Percentiles rank a stretch among this genome's conserved stretches.
These are phyloP conservation scores for Macroglossus sobrinus DNA, from an alignment of 2,113 vertebrate genomes.

Conservation along the genomic window DNA sequence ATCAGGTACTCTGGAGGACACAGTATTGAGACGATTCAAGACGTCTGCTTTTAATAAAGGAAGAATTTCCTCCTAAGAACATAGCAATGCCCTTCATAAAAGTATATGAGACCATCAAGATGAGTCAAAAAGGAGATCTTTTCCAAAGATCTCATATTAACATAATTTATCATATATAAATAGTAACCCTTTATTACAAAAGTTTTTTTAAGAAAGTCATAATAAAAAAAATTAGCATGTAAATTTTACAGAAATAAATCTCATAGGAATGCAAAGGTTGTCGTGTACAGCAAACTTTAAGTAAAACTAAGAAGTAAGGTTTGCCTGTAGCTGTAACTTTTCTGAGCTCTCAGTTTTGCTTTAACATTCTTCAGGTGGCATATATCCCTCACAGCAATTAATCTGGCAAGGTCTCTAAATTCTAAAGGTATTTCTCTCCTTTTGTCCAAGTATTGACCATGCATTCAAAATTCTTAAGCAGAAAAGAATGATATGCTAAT, in stretches of 20 bases:
- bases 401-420: neutral
- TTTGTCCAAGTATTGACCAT: neutral
- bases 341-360: neutral
- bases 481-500: neutral
- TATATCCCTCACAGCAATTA: neutral
- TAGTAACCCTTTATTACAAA: neutral
- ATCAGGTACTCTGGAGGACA: neutral
- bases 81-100: neutral
- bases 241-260: neutral
- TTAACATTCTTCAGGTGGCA: neutral
- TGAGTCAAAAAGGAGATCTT: neutral
- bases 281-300: neutral
- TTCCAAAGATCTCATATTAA: neutral
- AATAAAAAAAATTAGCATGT: conserved; percentile 37
- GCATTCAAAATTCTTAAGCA: neutral
- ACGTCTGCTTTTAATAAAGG: neutral
- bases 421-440: neutral
- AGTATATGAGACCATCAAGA: neutral
- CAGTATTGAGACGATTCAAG: neutral
- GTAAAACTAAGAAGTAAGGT: neutral
- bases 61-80: neutral
- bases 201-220: neutral
- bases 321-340: neutral
- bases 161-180: conserved; percentile 11
- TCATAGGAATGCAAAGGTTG: neutral